These are phyloP conservation scores for Crotalus helleri DNA, from an alignment of 2,113 vertebrate species.

Conservation along the genomic window DNA sequence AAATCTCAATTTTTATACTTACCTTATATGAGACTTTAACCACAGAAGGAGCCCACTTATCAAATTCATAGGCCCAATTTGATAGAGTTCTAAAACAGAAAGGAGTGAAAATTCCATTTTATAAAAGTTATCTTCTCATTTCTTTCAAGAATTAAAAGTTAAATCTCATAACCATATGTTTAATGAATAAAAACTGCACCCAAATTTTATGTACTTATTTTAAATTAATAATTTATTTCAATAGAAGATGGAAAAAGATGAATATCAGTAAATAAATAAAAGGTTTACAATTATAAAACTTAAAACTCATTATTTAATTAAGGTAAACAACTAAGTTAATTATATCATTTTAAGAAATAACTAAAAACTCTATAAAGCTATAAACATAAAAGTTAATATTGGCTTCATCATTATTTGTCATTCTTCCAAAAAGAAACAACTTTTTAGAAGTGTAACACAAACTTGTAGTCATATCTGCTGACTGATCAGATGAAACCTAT, in stretches of 20 bases:
- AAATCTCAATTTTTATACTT: slow-evolving; percentile 14
- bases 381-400: not conserved
- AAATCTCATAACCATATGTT: not conserved
- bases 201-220: not conserved
- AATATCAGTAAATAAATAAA: not conserved
- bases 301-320: not conserved
- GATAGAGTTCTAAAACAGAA: slow-evolving; percentile 83
- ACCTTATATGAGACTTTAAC: slow-evolving; percentile 97
- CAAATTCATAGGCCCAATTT: slow-evolving; percentile 97
- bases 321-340: not conserved
- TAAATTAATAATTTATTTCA: not conserved
- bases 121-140: not conserved
- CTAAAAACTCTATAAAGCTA: not conserved
- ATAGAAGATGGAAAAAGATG: not conserved
- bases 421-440: not conserved
- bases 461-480: not conserved
- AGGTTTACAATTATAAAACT: not conserved
- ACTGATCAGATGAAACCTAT: not conserved
- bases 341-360: not conserved
- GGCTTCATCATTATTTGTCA: not conserved
- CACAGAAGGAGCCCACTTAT: slow-evolving; percentile 96
- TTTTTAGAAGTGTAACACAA: not conserved
- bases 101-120: not conserved
- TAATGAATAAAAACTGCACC: not conserved
- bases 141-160: not conserved